Evolutionary conservation across 2,797 vertebrate genomes (phyloP), one percentile per base, ranked within the genome.

Genomic region (Salarias fasciatus): DNA sequence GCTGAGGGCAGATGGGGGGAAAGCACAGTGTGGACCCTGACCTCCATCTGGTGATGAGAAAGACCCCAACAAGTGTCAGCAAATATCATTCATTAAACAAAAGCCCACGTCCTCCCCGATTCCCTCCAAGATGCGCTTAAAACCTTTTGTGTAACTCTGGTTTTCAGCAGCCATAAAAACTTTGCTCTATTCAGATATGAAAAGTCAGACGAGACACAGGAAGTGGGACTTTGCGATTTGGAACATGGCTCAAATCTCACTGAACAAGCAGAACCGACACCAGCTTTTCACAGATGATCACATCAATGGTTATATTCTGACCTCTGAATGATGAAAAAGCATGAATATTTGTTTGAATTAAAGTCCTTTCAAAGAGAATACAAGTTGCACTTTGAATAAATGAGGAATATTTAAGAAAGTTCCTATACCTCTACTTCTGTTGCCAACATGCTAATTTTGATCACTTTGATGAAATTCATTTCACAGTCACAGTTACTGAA

Each of bases 11-110:
- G 43, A 9, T 6, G 33, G 9, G 4, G 36, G 31, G 18, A 30
- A 44, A 45, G 55, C 30, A 8, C 40, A 31, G 13, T 8, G 53
- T 47, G 15, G 48, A 52, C 56, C 28, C 52, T n/a, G 53, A 63
- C 57, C 48, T 60, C 51, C 15, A 30, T 55, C 13, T 31, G 10
- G 30, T 64, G 52, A 63, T n/a, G 9, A 49, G 43, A 52, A 56
- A 59, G 53, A 49, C 18, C 24, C 13, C 40, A 64, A 40, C 41
- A 58, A 56, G 61, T 50, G 6, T 50, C 28, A 37, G 12, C 5
- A 46, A 31, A 29, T 40, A 55, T 41, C 3, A 45, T 35, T 37
- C 30, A 61, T 51, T 33, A 46, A 48, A 30, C 36, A 43, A 46
- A 61, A 53, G 11, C 5, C 24, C n/a, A 28, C n/a, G 45, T 9